Evolutionary conservation across 2,888 invertebrate species (phyloP), one percentile per base, ranked within the genome.

Genomic region (Hirtodrosophila confusa): DNA sequence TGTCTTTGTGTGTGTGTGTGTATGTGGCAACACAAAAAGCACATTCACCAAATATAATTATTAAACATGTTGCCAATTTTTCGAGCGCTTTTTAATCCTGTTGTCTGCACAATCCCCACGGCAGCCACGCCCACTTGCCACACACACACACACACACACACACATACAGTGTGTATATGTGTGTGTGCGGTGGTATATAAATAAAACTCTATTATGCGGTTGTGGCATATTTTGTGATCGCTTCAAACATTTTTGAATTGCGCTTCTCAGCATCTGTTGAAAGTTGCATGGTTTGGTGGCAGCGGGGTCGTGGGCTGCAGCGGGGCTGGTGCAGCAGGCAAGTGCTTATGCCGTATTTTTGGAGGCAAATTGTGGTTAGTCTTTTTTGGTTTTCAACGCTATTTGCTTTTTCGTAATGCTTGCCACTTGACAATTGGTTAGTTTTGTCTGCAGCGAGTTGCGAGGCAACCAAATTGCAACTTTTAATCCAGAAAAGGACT

Each of bases 1-100:
- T 47, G 9, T n/a, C n/a, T n/a, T n/a, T n/a, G n/a, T 11, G 3
- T 35, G 8, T 39, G 27, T 54, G 40, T 35, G 40, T 43, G 24
- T 54, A 40, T 17, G 44, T 53, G 69, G 62, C 69, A 70, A 62
- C 57, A 69, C 61, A 76, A 72, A 85, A 76, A 85, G 84, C 80
- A 78, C 76, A 83, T 84, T 86, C 86, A 86, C 85, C 76, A 83
- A 86, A 83, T 86, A 83, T 83, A 83, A 83, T 83, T 83, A 83
- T 83, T 83, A 86, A 83, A 83, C 82, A 83, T 83, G 82, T 83
- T 83, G 82, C 82, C 85, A 83, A 83, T 86, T 83, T 82, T 86
- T 84, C 78, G 87, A 84, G 85, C 85, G 85, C 86, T 83, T 83
- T 83, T 83, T 83, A 83, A 86, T 83, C 87, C 86, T 74, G 78